Evolutionary conservation across 2,888 invertebrate genomes (phyloP).

Genomic region (Aleiodes leptofemur): DNA sequence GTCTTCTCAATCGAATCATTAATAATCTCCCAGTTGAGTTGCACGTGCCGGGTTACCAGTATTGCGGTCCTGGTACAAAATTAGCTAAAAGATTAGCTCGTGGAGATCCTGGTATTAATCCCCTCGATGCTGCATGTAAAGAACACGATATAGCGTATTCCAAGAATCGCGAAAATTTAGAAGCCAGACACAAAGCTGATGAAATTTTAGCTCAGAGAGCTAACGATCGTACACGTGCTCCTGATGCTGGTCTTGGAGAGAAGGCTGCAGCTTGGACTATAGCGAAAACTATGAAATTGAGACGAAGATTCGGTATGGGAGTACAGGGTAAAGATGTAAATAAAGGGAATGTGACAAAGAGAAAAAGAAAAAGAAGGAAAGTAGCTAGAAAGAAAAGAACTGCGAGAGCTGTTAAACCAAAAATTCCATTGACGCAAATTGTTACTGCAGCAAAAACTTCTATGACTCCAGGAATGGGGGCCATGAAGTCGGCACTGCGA

Average conservation of each 20-base stretch:
- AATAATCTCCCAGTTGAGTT: slow-evolving; percentile 54
- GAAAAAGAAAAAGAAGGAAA: slow-evolving; percentile 39
- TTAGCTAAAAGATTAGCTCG: too few relatives aligned
- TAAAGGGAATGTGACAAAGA: slow-evolving; percentile 13
- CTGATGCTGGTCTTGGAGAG: slow-evolving; percentile 64
- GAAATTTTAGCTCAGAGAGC: slow-evolving; percentile 65
- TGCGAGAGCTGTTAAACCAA: slow-evolving; percentile 44
- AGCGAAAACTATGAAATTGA: slow-evolving; percentile 64
- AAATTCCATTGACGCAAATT: neutral
- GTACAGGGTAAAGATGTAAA: slow-evolving; percentile 50
- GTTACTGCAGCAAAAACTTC: slow-evolving; percentile 10
- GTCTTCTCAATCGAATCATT: slow-evolving; percentile 46
- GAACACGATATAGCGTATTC: too few relatives aligned
- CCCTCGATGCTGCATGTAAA: too few relatives aligned
- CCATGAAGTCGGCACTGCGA: slow-evolving; percentile 43
- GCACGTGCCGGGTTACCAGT: slow-evolving; percentile 60
- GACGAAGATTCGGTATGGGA: slow-evolving; percentile 62
- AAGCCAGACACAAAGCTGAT: slow-evolving; percentile 66
- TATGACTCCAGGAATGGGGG: slow-evolving; percentile 18
- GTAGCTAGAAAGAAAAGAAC: slow-evolving; percentile 42
- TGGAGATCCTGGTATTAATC: too few relatives aligned
- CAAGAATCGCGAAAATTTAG: slow-evolving; percentile 48
- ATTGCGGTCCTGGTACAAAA: too few relatives aligned
- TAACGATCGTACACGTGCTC: slow-evolving; percentile 59
- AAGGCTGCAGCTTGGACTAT: slow-evolving; percentile 62